Evolutionary conservation across 2,888 invertebrate genomes (phyloP).

Genomic region (Trisateles emortualis): DNA sequence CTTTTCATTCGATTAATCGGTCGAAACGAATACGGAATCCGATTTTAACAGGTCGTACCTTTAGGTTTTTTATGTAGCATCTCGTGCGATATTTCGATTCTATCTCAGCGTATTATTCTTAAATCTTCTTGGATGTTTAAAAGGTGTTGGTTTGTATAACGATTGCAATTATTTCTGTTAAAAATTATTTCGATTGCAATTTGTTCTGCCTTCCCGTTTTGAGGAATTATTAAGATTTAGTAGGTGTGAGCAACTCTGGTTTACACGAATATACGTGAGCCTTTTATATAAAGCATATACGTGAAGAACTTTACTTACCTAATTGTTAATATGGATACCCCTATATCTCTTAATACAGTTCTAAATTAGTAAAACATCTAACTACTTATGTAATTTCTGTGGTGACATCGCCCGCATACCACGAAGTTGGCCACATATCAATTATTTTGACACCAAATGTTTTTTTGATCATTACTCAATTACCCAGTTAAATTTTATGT

Average conservation of each 20-base stretch:
- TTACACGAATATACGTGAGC: conserved; percentile 4
- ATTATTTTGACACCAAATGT: conserved; percentile 78
- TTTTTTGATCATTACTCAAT: conserved; percentile 75
- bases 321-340: conserved; percentile 55
- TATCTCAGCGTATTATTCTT: conserved; percentile 54
- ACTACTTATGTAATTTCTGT: conserved; percentile 35
- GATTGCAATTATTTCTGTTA: conserved; percentile 23
- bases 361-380: conserved; percentile 68
- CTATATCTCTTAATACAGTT: conserved; percentile 64
- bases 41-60: conserved; percentile 75
- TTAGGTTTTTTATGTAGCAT: conserved; percentile 75
- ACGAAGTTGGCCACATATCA: conserved; percentile 77
- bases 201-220: conserved; percentile 16
- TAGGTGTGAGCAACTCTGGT: conserved; percentile 2
- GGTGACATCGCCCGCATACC: conserved; percentile 76
- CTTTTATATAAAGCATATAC: neutral
- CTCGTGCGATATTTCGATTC: conserved; percentile 65
- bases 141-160: conserved; percentile 26
- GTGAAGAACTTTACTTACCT: conserved; percentile 4
- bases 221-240: conserved; percentile 15
- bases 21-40: conserved; percentile 72
- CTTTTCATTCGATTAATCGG: conserved; percentile 79
- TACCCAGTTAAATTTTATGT: conserved; percentile 74
- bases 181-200: conserved; percentile 27
- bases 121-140: conserved; percentile 39